phyloP scores from a whole-genome alignment of 2,888 invertebrate genomes.

The Crocallis elinguaria region DNA sequence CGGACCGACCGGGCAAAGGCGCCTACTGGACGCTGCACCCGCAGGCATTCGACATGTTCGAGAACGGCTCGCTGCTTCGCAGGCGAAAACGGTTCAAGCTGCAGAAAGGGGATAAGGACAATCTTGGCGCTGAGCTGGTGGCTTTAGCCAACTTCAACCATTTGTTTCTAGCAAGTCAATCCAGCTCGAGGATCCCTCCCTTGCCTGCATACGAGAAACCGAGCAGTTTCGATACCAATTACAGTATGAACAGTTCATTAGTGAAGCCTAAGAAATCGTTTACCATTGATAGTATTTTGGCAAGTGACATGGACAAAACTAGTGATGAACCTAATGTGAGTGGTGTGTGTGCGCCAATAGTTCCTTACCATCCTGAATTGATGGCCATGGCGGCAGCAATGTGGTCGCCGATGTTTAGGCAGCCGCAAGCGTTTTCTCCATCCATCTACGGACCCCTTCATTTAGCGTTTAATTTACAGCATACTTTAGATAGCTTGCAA shows the following conservation, averaged over 20 bases:
- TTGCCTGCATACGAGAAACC: constrained; percentile 46
- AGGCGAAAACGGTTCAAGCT: constrained; percentile 94
- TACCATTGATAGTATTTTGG: constrained; percentile 93
- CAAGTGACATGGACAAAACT: constrained; percentile 84
- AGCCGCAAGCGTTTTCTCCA: constrained; percentile 35
- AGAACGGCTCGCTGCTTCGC: constrained; percentile 94
- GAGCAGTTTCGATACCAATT: constrained; percentile 33
- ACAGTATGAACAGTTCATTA: constrained; percentile 32
- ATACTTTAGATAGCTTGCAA: constrained; percentile 43
- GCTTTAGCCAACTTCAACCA: constrained; percentile 87
- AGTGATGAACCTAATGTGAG: constrained; percentile 47
- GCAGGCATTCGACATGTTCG: constrained; percentile 93
- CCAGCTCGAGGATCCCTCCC: constrained; percentile 46
- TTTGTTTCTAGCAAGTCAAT: constrained; percentile 79
- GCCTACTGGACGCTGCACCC: constrained; percentile 95
- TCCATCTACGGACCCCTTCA: constrained; percentile 45
- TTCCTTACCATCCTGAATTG: constrained; percentile 49
- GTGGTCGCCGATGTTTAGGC: constrained; percentile 51
- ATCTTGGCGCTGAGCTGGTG: constrained; percentile 86
- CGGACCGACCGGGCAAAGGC: constrained; percentile 93
- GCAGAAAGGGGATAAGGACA: constrained; percentile 49
- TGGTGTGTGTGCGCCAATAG: constrained; percentile 37
- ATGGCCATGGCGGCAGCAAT: constrained; percentile 55
- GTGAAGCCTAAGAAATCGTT: constrained; percentile 88
- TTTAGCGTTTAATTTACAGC: constrained; percentile 47